Base-by-base conservation (phyloP, 2,113 vertebrate genomes). In the Rhinoderma darwinii region DNA sequence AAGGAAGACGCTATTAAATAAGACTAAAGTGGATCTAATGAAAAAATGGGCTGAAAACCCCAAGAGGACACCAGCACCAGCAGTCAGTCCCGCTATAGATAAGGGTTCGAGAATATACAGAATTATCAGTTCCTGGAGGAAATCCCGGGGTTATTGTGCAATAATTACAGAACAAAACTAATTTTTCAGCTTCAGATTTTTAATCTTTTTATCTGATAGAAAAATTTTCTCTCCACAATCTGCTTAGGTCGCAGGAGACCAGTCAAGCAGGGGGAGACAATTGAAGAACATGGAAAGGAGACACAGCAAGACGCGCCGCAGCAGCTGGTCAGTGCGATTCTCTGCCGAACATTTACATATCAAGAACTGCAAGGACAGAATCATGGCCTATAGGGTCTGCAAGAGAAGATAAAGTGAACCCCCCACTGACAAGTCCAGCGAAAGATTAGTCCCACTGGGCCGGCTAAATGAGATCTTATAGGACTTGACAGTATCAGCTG, bases 321-420 rank as follows among this genome's bases (percentile, higher is more conserved):
- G 93, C 94, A 95, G 93, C 94, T 95, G 95, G 91, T 93, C 89
- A 85, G 89, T 91, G 91, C 89, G 91, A 83, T 89, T 94, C 74
- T 90, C 92, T 93, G 86, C 92, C 87, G 68, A 2, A 30, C 32
- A 96, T 96, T 95, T 96, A 92, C 95, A 96, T 96, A 92, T 95
- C 94, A 96, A 96, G 89, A 66, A 91, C 90, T 89, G 88, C 89
- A 92, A 88, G 4, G 91, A 92, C 89, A 92, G 92, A 92, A 93
- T 89, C 88, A 90, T 43, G 78, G 92, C 91, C 90, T 94, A 94
- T 94, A 93, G 92, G 94, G 94, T 92, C 93, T 95, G 95, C 86
- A 41, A 6, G 88, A 92, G 66, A 88, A 93, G 95, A 96, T 95
- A 95, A 95, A 92, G 91, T 89, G 86, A 59, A 88, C 90, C 87